Evolutionary conservation across 2,113 vertebrate species (phyloP).

Genomic region (Sapayoa aenigma): DNA sequence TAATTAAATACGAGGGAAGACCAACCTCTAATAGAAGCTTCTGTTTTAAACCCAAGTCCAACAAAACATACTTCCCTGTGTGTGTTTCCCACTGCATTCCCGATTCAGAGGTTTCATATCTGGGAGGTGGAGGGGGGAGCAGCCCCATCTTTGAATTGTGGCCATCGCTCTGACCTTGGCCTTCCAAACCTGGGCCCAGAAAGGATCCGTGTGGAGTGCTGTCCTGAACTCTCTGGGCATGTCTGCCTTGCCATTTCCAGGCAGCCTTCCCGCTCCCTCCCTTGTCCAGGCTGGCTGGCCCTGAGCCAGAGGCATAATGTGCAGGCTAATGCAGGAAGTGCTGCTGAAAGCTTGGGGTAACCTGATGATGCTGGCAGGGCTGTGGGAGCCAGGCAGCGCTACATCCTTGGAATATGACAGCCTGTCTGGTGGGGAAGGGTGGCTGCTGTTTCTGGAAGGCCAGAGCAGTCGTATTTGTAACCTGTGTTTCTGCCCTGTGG

Average conservation of each 20-base stretch:
- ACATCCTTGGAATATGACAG: not conserved
- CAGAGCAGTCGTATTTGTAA: not conserved
- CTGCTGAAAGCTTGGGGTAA: not conserved
- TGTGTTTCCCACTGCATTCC: not conserved
- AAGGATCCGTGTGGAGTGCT: fast-evolving
- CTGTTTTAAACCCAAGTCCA: not conserved
- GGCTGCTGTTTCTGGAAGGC: not conserved
- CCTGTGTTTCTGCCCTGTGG: fast-evolving
- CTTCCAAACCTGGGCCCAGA: not conserved
- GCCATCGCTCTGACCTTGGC: not conserved
- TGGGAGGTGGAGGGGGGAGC: not conserved
- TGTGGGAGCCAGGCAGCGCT: fast-evolving
- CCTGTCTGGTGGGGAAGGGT: fast-evolving
- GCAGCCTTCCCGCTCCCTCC: not conserved
- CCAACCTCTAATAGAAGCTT: not conserved
- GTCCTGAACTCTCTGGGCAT: fast-evolving
- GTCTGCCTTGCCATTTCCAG: not conserved
- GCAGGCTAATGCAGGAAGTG: not conserved
- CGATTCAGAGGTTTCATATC: fast-evolving
- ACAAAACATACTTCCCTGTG: not conserved
- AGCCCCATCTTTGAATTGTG: fast-evolving
- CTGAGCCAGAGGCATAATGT: not conserved
- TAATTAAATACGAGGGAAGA: not conserved
- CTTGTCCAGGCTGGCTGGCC: not conserved
- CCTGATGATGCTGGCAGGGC: not conserved